Conservation (phyloP, 1,140 invertebrate genomes). For the Papilio polyxenes region DNA sequence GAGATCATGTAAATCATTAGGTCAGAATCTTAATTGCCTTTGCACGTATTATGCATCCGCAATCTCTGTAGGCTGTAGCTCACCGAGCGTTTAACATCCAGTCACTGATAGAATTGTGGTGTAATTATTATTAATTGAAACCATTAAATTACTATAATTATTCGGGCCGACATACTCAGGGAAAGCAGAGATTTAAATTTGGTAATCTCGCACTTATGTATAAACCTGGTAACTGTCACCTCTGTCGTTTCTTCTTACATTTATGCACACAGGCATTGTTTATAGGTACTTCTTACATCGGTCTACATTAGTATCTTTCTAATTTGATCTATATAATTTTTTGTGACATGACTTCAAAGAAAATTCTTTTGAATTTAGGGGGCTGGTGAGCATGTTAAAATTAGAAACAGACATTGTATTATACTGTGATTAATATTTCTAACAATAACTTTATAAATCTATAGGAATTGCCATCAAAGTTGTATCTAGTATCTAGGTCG, state of each 20-base stretch:
- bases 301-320: too few relatives aligned
- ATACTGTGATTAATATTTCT: neutral
- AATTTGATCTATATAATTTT: too few relatives aligned
- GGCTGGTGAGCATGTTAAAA: too few relatives aligned
- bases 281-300: too few relatives aligned
- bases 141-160: neutral
- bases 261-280: neutral
- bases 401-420: too few relatives aligned
- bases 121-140: neutral
- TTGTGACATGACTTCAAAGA: too few relatives aligned
- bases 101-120: neutral
- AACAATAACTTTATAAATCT: neutral
- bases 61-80: neutral
- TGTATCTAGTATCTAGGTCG: conserved; percentile 17
- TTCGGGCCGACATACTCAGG: too few relatives aligned
- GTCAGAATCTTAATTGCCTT: neutral
- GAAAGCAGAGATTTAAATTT: neutral
- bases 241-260: neutral
- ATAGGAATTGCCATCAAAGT: neutral
- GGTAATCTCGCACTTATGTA: neutral
- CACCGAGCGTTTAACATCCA: conserved; percentile 5
- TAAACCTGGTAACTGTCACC: neutral
- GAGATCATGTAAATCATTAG: neutral
- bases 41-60: neutral
- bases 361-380: too few relatives aligned